Evolutionary conservation across 2,113 vertebrate genomes (phyloP), one percentile per base, ranked within the genome.

Genomic region (Cebidichthys violaceus): DNA sequence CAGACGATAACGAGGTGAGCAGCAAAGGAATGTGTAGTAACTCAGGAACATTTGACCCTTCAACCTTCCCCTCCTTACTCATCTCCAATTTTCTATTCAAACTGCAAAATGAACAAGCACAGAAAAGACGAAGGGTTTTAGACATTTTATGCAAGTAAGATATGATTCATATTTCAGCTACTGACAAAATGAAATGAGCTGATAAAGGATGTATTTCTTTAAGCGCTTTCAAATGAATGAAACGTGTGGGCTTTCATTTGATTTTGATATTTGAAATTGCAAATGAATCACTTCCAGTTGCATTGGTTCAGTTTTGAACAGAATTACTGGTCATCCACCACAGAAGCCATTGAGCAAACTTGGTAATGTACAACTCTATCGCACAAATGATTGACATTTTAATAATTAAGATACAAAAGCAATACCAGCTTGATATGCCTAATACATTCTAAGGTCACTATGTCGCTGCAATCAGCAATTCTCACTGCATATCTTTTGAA

Each of bases 251-350:
- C 3, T 47, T 31, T 29, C 0, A 5, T 18, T 27, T 67, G 27
- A 70, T 61, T 54, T 62, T 61, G 6, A 50, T 39, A 15, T 79
- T 72, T 72, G 18, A 13, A 20, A 60, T 57, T 78, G 47, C 29
- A 75, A 65, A 75, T 79, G 11, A 79, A 62, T 79, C 35, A 24
- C 31, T 64, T 55, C 2, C 35, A 37, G 4, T 54, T n/a, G 52
- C 6, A 31, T 20, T 10, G 29, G 7, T 33, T 66, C 37, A 10
- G 41, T 60, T 64, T 27, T 29, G 11, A 61, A 47, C 8, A 41
- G 8, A 41, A 81, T 24, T 24, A 9, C 50, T 17, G 13, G 18
- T 66, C 65, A 11, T 4, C 15, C 17, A 47, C 47, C 37, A 24
- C 35, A 60, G 13, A 79, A 62, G 52, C 59, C 57, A 22, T 11